Conservation (phyloP, 1,140 invertebrate genomes). For the Aphis craccivora region DNA sequence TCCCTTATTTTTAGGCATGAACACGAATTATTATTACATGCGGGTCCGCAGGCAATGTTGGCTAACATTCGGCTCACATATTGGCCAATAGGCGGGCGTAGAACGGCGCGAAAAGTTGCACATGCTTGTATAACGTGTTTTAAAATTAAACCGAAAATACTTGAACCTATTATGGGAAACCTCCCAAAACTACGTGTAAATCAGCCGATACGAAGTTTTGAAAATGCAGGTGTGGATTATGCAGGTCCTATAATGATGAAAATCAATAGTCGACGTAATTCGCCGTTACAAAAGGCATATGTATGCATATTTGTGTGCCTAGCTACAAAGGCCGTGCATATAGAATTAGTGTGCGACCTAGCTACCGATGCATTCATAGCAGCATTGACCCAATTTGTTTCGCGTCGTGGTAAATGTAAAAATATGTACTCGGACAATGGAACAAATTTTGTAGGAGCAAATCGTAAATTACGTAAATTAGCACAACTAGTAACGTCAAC, state of each 20-base stretch:
- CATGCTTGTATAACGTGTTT: slow-evolving; percentile 58
- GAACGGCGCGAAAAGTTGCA: slow-evolving; percentile 42
- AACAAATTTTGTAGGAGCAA: too few relatives aligned
- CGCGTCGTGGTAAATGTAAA: slow-evolving; percentile 57
- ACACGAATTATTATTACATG: slow-evolving; percentile 63
- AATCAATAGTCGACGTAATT: not conserved
- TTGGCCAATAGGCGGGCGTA: slow-evolving; percentile 56
- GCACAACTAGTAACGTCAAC: too few relatives aligned
- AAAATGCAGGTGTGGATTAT: slow-evolving; percentile 60
- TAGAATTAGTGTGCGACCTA: slow-evolving; percentile 62
- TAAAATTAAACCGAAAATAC: slow-evolving; percentile 44
- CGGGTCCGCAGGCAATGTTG: slow-evolving; percentile 60
- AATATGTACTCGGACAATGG: slow-evolving; percentile 52
- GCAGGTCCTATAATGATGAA: slow-evolving; percentile 60
- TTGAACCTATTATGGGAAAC: slow-evolving; percentile 59
- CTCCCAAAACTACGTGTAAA: slow-evolving; percentile 58
- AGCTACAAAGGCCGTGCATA: slow-evolving; percentile 61
- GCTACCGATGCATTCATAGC: slow-evolving; percentile 61
- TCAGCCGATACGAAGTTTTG: slow-evolving; percentile 50
- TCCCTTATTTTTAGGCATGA: slow-evolving; percentile 63
- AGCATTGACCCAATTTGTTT: slow-evolving; percentile 61
- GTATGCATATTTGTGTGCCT: slow-evolving; percentile 62
- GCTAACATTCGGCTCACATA: slow-evolving; percentile 35
- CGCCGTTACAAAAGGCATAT: slow-evolving; percentile 52
- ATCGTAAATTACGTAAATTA: too few relatives aligned